Percentiles rank a stretch among this genome's conserved stretches.
phyloP scores from a whole-genome alignment of 2,888 invertebrate species.

The Ophioninae sp. region DNA sequence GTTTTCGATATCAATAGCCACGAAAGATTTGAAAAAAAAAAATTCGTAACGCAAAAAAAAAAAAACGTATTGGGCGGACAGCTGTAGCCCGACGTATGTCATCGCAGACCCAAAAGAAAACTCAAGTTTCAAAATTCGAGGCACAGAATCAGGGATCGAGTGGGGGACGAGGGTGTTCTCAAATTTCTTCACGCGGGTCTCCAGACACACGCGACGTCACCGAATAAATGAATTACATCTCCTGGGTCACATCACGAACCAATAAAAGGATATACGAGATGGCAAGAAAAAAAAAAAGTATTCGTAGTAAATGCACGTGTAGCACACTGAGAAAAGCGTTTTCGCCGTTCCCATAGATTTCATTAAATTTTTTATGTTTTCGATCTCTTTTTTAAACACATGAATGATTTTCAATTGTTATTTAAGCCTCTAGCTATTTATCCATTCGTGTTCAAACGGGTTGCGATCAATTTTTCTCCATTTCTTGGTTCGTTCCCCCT shows the following conservation, averaged over 20 bases:
- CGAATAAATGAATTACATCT: conserved; percentile 56
- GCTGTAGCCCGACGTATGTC: conserved; percentile 34
- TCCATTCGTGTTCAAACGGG: no score
- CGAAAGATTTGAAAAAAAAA: no score
- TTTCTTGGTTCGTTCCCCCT: no score
- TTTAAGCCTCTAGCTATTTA: no score
- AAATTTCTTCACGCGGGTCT: conserved; percentile 41
- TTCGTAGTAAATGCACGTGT: no score
- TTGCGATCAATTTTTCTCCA: no score
- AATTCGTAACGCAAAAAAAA: conserved; percentile 11
- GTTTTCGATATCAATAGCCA: neutral
- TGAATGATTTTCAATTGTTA: no score
- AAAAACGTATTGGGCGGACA: conserved; percentile 60
- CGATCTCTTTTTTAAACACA: no score
- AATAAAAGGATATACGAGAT: conserved; percentile 25
- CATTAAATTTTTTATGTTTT: no score
- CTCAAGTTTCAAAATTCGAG: conserved; percentile 28
- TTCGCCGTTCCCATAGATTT: no score
- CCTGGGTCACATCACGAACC: conserved; percentile 6
- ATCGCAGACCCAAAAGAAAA: conserved; percentile 27
- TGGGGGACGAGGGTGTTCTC: conserved; percentile 7
- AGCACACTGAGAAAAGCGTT: no score
- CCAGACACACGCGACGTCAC: conserved; percentile 43
- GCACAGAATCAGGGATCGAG: neutral
- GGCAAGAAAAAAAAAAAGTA: conserved; percentile 29